Base-by-base conservation (phyloP, 2,797 vertebrate genomes). In the Scolopax rusticola region DNA sequence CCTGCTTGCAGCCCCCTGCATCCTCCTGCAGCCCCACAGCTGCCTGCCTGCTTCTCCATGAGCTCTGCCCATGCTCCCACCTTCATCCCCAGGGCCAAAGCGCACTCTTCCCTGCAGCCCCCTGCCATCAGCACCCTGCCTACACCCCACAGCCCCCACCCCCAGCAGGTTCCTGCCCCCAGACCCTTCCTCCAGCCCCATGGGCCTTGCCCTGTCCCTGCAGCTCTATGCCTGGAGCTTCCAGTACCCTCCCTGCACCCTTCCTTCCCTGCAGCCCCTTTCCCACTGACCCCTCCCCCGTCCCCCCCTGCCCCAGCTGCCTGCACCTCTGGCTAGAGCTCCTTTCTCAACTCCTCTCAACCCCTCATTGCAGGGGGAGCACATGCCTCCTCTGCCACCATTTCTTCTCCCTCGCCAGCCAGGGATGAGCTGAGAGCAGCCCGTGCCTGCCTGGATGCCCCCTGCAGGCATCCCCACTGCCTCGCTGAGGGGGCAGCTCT, bases 381-480 rank as follows among this genome's bases (percentile, higher is more conserved):
- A 7, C 2, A 0, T 24, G 27, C 12, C 24, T 4, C 1, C 2
- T 17, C 32, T 60, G 47, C 21, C 43, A 30, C 20, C 20, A 2
- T 28, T 43, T 79, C 38, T 53, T 68, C 65, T 16, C 45, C 18
- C n/a, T 54, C 36, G 18, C 48, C 43, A n/a, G 27, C 3, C 3
- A 51, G 63, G 15, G 20, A 25, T 63, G 53, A 9, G 3, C 51
- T 45, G 28, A 36, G 47, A 11, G 11, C 51, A 53, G 28, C 51
- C 28, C 30, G 51, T 25, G 11, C 4, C 24, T 15, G 12, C 36
- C 21, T 17, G 48, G 28, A 45, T 57, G 47, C 0, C 3, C 28
- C 15, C 36, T 15, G 40, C 48, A 76, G 61, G 45, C 32, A 45
- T 11, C 20, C 13, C 32, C 41, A 20, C 50, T 1, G 2, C 36